Conservation (phyloP, 2,888 invertebrate species). For the Sarcophaga rosellei region DNA sequence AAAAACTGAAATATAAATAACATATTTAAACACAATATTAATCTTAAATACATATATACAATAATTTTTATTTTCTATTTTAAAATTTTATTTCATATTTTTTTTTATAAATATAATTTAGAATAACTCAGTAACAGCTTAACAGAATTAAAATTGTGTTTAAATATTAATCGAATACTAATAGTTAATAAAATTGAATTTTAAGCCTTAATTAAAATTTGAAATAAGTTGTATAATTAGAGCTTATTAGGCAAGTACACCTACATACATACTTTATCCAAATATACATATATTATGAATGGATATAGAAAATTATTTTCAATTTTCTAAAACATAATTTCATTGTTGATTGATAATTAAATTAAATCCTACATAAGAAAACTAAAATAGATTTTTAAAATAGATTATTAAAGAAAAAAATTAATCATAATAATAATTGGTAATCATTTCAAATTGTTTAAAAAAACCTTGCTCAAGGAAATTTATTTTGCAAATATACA, state of each 20-base stretch:
- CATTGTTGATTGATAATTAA: too few relatives aligned
- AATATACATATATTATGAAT: too few relatives aligned
- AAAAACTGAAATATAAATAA: background rate
- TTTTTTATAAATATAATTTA: background rate
- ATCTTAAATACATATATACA: background rate
- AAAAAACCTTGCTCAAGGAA: too few relatives aligned
- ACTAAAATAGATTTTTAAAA: too few relatives aligned
- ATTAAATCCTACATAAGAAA: too few relatives aligned
- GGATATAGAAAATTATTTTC: background rate
- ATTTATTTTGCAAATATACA: too few relatives aligned
- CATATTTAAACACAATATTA: background rate
- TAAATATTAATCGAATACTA: background rate
- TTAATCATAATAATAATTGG: too few relatives aligned
- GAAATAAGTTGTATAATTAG: conserved; percentile 66
- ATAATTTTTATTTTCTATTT: background rate
- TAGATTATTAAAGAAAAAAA: too few relatives aligned
- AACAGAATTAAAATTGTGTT: background rate
- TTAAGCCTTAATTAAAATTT: conserved; percentile 51
- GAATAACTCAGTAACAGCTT: background rate
- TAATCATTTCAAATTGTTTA: too few relatives aligned
- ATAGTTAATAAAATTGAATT: conserved; percentile 16
- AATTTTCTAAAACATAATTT: too few relatives aligned
- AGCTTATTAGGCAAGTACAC: conserved; percentile 69
- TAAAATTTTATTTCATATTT: background rate
- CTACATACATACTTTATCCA: conserved; percentile 13